Percentiles rank a stretch among this genome's conserved stretches.
phyloP scores from a whole-genome alignment of 2,888 invertebrate species.

The Diachrysia chrysitis region DNA sequence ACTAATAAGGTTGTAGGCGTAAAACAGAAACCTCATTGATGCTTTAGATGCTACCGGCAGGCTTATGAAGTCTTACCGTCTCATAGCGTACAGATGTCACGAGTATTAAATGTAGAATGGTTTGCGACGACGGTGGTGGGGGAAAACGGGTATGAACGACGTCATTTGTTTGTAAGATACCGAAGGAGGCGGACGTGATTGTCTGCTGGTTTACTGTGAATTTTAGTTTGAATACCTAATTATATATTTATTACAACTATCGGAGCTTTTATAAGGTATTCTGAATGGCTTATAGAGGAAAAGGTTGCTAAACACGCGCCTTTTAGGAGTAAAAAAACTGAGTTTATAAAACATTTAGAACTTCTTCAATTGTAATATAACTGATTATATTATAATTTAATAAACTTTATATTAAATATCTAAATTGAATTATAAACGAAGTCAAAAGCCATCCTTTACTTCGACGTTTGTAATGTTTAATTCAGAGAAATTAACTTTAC shows the following conservation, averaged over 20 bases:
- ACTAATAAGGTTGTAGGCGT: conserved; percentile 56
- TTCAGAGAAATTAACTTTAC: neutral
- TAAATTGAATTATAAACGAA: no score
- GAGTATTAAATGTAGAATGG: conserved; percentile 30
- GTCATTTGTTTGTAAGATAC: conserved; percentile 14
- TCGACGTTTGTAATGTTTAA: no score
- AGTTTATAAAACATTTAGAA: no score
- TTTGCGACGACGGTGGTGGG: neutral
- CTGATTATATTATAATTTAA: no score
- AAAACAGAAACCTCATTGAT: conserved; percentile 50
- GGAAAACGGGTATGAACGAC: neutral
- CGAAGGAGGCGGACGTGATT: conserved; percentile 14
- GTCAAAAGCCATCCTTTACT: no score
- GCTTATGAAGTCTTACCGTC: conserved; percentile 40
- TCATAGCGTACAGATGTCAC: conserved; percentile 27
- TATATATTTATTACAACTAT: neutral
- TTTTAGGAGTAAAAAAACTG: no score
- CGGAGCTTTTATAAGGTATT: no score
- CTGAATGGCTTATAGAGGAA: no score
- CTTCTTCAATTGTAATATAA: no score
- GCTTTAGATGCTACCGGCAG: conserved; percentile 31
- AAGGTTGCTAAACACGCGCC: no score
- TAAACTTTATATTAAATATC: no score
- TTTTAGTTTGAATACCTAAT: neutral
- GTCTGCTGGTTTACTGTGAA: neutral